Base-by-base conservation (phyloP, 1,140 invertebrate species). In the Drosophila pallidifrons region DNA sequence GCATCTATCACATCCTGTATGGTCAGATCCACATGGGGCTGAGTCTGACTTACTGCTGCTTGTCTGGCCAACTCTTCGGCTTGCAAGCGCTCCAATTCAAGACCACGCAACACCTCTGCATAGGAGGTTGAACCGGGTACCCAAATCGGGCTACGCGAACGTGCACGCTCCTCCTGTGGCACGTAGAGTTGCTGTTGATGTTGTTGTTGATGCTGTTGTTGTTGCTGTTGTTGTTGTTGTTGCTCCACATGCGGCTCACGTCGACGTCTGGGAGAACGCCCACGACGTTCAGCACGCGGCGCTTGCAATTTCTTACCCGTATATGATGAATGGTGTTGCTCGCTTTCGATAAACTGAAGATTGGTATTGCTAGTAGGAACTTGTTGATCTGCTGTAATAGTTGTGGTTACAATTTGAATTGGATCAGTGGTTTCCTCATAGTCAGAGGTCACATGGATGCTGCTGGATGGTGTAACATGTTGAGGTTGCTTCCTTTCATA, bases 61-160 rank as follows among this genome's bases (percentile, higher is more conserved):
- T 85, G 70, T 20, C 68, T 45, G 41, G 74, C 86, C 49, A 79
- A 30, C 51, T 87, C 68, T 20, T 81, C 89, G 5, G 86, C 85
- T 35, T 76, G 73, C 15, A 90, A 46, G 1, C 91, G 85, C 57
- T 91, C 88, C 13, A 92, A 32, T 79, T 93, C 93, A 46, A 93
- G 89, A 51, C 96, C 96, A 55, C 94, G 94, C 7, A 97, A 93
- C 66, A 97, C 95, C 91, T 97, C 96, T 5, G 96, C 96, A 89
- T 97, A 97, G 30, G 96, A 95, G 10, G 95, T 95, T 8, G 95
- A 95, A 32, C 96, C 96, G 0, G 95, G 95, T 6, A 93, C 82
- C 96, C 96, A 96, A 71, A 96, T 94, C 11, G 96, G 96, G 92
- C 96, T 96, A 10, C 94, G 94, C 2, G 96, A 96, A 71, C 95